Evolutionary conservation across 35 echinoderm and acorn worm genomes (phyloP).

Genomic region (Heliocidaris erythrogramma): DNA sequence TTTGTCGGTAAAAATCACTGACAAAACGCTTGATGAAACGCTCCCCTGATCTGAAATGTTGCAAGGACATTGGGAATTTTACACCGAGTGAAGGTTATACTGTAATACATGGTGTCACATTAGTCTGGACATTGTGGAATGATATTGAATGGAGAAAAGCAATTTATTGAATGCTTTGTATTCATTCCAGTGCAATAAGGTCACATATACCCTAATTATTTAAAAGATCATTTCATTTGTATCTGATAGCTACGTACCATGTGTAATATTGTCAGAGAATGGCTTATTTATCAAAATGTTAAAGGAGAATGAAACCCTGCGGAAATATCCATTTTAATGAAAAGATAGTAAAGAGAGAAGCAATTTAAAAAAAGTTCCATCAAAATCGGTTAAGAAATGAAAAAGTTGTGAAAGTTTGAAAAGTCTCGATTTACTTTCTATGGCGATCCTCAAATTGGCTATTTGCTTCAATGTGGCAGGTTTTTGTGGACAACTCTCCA

Average conservation of each 20-base stretch:
- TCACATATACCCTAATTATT: background rate
- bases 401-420: too few relatives aligned
- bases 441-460: too few relatives aligned
- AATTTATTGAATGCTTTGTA: background rate
- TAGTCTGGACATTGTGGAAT: background rate
- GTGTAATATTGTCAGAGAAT: background rate
- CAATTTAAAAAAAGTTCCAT: too few relatives aligned
- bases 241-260: background rate
- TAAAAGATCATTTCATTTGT: background rate
- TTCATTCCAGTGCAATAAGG: background rate
- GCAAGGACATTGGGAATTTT: background rate
- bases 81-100: background rate
- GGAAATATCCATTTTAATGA: too few relatives aligned
- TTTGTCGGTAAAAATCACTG: too few relatives aligned
- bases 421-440: too few relatives aligned
- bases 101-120: background rate
- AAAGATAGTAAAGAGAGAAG: too few relatives aligned
- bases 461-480: too few relatives aligned
- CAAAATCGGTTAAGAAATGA: too few relatives aligned
- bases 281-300: background rate
- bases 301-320: too few relatives aligned
- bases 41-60: background rate
- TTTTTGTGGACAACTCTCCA: too few relatives aligned
- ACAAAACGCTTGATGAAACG: too few relatives aligned
- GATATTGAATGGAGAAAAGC: background rate